Conservation (phyloP, 2,113 vertebrate species). For the Micronycteris hirsuta region DNA sequence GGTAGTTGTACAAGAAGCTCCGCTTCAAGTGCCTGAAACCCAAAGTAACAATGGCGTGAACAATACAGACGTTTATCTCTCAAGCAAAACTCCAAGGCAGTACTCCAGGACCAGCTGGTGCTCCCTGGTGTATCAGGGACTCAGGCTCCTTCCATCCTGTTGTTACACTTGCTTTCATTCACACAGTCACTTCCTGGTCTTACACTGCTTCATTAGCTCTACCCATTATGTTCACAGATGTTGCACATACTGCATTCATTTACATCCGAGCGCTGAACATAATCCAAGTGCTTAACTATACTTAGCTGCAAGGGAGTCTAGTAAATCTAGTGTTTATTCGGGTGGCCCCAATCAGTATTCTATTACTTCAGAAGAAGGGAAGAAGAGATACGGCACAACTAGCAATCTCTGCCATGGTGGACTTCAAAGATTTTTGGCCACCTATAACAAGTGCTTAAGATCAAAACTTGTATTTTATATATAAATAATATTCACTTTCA, state of each 20-base stretch:
- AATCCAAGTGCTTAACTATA: not conserved
- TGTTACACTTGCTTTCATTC: not conserved
- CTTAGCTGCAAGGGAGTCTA: not conserved
- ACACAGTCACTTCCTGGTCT: not conserved
- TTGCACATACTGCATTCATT: not conserved
- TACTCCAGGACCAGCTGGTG: not conserved
- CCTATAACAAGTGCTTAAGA: not conserved
- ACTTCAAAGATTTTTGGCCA: not conserved
- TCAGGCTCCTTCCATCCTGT: not conserved
- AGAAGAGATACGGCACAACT: not conserved
- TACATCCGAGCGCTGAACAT: not conserved
- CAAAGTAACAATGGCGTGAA: not conserved
- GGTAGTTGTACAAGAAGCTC: not conserved
- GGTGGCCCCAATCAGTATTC: not conserved
- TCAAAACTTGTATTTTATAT: not conserved
- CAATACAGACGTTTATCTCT: not conserved
- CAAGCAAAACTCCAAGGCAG: not conserved
- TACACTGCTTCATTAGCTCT: not conserved
- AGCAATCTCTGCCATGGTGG: not conserved
- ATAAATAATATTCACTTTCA: not conserved
- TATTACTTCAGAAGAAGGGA: not conserved
- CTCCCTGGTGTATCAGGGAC: not conserved
- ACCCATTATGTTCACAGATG: not conserved
- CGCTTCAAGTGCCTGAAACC: not conserved
- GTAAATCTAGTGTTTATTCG: not conserved